These are phyloP conservation scores for Oxyteleia sp. DNA, from an alignment of 2,888 invertebrate genomes.

Conservation along the genomic window DNA sequence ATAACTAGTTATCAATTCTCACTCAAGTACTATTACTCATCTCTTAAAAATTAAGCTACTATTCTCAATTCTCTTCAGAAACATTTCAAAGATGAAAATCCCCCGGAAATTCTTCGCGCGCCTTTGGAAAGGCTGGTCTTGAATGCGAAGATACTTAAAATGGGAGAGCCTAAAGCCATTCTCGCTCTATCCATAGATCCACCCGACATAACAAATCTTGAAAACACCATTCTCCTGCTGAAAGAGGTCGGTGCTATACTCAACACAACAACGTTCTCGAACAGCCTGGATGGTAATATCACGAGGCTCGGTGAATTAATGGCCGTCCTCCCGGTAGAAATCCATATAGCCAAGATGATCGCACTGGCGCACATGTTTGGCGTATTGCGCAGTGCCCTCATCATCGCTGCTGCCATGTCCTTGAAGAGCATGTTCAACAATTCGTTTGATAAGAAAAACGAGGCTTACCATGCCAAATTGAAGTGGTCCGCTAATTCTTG, in stretches of 20 bases:
- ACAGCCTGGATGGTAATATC: constrained; percentile 92
- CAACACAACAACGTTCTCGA: constrained; percentile 89
- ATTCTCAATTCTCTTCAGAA: neutral
- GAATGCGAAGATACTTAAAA: constrained; percentile 93
- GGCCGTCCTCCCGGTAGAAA: constrained; percentile 94
- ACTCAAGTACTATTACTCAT: no score
- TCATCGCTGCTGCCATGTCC: no score
- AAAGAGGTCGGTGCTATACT: constrained; percentile 95
- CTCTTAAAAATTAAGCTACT: no score
- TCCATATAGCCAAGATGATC: constrained; percentile 87
- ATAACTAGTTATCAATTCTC: no score
- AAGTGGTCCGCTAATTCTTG: no score
- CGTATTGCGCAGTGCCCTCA: no score
- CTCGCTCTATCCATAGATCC: constrained; percentile 95
- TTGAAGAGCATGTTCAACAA: no score
- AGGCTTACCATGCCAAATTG: no score
- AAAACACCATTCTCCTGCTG: constrained; percentile 92
- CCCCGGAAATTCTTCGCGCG: constrained; percentile 93
- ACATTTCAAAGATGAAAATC: constrained; percentile 88
- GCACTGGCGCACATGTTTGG: no score
- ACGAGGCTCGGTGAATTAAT: constrained; percentile 95
- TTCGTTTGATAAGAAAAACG: no score
- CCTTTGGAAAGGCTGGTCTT: constrained; percentile 94
- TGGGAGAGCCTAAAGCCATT: constrained; percentile 93
- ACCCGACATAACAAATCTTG: constrained; percentile 93